A percentile compares a stretch with the other conserved stretches of the same genome.
phyloP scores from a whole-genome alignment of 2,113 vertebrate species.

The Carassius auratus region DNA sequence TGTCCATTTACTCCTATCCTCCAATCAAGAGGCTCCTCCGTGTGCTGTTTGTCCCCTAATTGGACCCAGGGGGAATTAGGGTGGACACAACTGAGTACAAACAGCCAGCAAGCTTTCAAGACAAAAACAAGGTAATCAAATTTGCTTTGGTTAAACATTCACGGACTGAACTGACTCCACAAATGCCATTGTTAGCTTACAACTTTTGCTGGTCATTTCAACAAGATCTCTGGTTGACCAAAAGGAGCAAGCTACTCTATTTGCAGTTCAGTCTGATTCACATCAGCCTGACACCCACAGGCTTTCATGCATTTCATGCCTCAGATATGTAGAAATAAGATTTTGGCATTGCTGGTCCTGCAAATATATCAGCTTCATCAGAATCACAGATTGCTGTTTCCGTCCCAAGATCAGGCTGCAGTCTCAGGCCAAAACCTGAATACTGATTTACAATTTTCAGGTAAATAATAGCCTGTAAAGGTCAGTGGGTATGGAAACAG shows the following conservation, averaged over 20 bases:
- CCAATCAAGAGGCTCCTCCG: background rate
- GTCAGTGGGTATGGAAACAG: constrained; percentile 3
- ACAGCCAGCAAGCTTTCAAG: background rate
- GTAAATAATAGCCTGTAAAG: background rate
- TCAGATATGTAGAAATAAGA: background rate
- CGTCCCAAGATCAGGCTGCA: background rate
- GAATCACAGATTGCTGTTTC: background rate
- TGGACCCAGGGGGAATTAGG: background rate
- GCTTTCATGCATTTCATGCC: background rate
- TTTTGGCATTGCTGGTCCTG: constrained; percentile 2
- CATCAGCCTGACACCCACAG: background rate
- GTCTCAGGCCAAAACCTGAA: constrained; percentile 6
- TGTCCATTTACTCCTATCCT: constrained; percentile 26
- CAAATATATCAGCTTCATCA: background rate
- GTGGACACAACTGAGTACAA: background rate
- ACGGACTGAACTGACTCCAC: background rate
- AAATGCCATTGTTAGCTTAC: background rate
- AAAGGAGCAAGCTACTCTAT: background rate
- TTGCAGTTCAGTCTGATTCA: background rate
- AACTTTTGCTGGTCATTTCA: background rate
- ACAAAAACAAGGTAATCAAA: constrained; percentile 12
- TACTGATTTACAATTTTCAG: constrained; percentile 18
- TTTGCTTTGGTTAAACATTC: constrained; percentile 14
- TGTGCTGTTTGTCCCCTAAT: constrained; percentile 10
- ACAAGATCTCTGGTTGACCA: background rate